A percentile compares a stretch with the other conserved stretches of the same genome.
Evolutionary conservation across 2,113 vertebrate genomes (phyloP).

Genomic region (Cyphotilapia sp.): DNA sequence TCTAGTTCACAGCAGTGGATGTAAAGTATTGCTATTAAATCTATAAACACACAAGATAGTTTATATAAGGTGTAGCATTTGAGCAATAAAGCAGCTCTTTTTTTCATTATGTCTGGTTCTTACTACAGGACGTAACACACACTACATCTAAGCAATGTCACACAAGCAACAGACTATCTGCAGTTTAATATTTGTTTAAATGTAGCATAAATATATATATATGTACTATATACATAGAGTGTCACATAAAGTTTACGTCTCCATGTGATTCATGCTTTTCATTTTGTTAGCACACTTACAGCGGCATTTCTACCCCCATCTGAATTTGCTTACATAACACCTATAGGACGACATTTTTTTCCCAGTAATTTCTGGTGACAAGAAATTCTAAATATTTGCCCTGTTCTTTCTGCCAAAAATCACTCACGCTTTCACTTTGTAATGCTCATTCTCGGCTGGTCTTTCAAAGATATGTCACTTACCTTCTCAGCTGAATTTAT

Average conservation of each 20-base stretch:
- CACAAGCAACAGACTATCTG: background rate
- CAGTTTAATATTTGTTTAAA: background rate
- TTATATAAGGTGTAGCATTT: background rate
- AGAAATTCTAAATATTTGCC: background rate
- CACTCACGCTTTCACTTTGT: background rate
- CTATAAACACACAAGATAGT: background rate
- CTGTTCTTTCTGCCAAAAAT: background rate
- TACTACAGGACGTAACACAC: background rate
- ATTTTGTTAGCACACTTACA: background rate
- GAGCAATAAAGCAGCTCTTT: background rate
- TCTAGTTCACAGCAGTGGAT: background rate
- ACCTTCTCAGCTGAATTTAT: background rate
- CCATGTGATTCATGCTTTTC: background rate
- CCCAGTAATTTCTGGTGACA: background rate
- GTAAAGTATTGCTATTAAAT: background rate
- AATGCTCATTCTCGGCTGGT: background rate
- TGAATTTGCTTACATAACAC: background rate
- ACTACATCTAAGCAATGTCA: background rate
- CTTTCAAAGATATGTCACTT: background rate
- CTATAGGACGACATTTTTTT: fast-evolving
- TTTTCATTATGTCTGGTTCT: background rate
- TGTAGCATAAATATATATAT: background rate
- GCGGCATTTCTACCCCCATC: background rate
- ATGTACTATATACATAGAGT: background rate
- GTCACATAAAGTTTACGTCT: background rate